Evolutionary conservation across 1,140 invertebrate genomes (phyloP), one percentile per base, ranked within the genome.

Genomic region (Cherax destructor): DNA sequence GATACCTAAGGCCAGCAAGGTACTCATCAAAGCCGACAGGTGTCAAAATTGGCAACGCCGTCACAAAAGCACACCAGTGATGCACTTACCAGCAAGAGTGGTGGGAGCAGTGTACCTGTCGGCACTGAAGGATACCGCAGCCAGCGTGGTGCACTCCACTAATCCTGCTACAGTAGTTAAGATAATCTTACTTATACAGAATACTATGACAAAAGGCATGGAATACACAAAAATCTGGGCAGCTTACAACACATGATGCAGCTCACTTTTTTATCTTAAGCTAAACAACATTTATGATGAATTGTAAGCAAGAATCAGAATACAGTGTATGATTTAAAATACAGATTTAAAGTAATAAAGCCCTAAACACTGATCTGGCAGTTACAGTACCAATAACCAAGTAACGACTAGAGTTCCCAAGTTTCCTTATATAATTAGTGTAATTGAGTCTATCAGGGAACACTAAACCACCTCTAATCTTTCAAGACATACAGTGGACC

Each of bases 131-230:
- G 69, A 74, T 74, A 74, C 24, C 69, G 30, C 21, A 74, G n/a
- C 69, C 69, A 74, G 69, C 24, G n/a, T 74, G 69, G 69, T 74
- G 69, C 69, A 74, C 56, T 5, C 50, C 49, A 11, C 79, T 81
- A n/a, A n/a, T 56, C 18, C 50, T 56, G n/a, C 24, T 9, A 30
- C 21, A 56, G 79, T 18, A 81, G 50, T 50, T 9, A 30, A 7
- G 9, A 74, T 30, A 74, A 10, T 74, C 7, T 30, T 74, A 41
- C 69, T 41, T 21, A 74, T 21, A 74, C 5, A 30, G 4, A 9
- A 24, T 74, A 72, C 69, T 16, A 69, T 5, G 30, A 41, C 30
- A 41, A 41, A 16, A 69, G 65, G 65, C 24, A 30, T 30, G n/a
- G 24, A 11, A 74, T 74, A 74, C 69, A 74, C 69, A 24, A 74